Conservation (phyloP, 2,888 invertebrate species). For the Drosophila parthenogenetica region DNA sequence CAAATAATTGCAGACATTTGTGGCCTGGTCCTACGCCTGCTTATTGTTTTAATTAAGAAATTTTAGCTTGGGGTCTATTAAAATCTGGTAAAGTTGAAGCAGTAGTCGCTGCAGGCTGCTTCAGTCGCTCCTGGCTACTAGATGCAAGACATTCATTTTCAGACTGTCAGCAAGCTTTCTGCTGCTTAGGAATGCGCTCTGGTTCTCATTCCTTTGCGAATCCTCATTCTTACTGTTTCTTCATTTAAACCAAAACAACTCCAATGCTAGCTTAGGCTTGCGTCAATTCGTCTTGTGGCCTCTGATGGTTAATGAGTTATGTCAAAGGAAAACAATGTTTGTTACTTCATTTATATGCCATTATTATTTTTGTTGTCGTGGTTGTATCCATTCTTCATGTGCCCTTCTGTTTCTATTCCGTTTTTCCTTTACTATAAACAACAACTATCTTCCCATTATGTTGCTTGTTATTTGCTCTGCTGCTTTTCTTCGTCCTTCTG, state of each 20-base stretch:
- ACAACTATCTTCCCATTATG: conserved; percentile 65
- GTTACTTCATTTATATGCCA: conserved; percentile 81
- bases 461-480: conserved; percentile 71
- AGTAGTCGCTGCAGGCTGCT: conserved; percentile 11
- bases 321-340: conserved; percentile 84
- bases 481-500: conserved; percentile 27
- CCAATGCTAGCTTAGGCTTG: conserved; percentile 26
- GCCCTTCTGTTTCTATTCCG: conserved; percentile 15
- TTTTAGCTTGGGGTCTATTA: conserved; percentile 70
- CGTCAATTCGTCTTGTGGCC: conserved; percentile 57
- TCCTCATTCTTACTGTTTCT: not conserved
- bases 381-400: conserved; percentile 37
- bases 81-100: conserved; percentile 49
- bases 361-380: conserved; percentile 77
- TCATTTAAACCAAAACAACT: conserved; percentile 4
- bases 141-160: conserved; percentile 53
- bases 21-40: conserved; percentile 57
- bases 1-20: conserved; percentile 79
- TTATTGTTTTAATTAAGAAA: conserved; percentile 80
- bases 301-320: conserved; percentile 83
- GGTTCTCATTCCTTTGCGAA: conserved; percentile 8
- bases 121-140: conserved; percentile 12
- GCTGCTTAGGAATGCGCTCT: conserved; percentile 32
- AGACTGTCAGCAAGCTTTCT: conserved; percentile 44
- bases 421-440: conserved; percentile 51